phyloP scores from a whole-genome alignment of 2,797 vertebrate genomes.

The Manis crassicaudata region DNA sequence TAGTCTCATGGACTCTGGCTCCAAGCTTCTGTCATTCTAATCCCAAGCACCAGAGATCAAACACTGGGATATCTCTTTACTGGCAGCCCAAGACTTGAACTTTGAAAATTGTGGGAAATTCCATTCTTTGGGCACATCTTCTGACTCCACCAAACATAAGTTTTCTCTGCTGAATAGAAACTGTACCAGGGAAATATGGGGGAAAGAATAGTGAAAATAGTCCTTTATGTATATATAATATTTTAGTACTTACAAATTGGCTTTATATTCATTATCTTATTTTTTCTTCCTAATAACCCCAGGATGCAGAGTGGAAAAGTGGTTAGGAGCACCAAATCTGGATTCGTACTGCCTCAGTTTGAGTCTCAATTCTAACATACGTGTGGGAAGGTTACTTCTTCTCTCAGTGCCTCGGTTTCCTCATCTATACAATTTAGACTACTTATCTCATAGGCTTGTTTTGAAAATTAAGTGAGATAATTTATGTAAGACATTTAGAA shows the following conservation, averaged over 20 bases:
- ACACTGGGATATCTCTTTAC: constrained; percentile 62
- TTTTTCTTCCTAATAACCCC: background rate
- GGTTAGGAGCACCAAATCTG: background rate
- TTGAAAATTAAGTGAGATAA: background rate
- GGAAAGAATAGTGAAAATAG: constrained; percentile 37
- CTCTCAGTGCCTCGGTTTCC: constrained; percentile 5
- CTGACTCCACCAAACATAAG: background rate
- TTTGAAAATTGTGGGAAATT: constrained; percentile 65
- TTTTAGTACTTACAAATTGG: constrained; percentile 46
- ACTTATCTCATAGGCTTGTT: background rate
- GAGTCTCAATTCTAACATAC: background rate
- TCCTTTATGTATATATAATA: background rate
- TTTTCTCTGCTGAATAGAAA: constrained; percentile 30
- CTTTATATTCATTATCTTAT: constrained; percentile 14
- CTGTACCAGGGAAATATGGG: background rate
- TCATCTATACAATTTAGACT: constrained; percentile 37
- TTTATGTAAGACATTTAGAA: background rate
- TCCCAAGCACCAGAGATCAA: constrained; percentile 34
- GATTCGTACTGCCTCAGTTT: background rate
- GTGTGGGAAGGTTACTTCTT: background rate
- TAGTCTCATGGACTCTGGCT: constrained; percentile 57
- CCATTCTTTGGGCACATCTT: constrained; percentile 20
- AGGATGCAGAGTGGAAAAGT: background rate
- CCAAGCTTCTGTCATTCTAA: constrained; percentile 54
- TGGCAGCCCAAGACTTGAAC: constrained; percentile 59